Conservation (phyloP, 2,888 invertebrate species). For the Volucella bombylans region DNA sequence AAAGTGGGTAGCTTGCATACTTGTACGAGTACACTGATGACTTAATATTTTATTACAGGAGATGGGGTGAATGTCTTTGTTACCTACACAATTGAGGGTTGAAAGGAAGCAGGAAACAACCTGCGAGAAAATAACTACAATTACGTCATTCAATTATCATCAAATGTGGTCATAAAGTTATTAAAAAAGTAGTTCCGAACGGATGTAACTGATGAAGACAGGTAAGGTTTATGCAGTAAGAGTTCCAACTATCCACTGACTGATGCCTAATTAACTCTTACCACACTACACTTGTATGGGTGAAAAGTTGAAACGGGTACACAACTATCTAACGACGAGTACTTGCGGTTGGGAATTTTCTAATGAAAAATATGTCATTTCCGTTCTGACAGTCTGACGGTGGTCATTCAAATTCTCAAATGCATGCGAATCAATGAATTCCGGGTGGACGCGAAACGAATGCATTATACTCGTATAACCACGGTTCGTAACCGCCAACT, state of each 20-base stretch:
- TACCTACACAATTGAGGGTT: neutral
- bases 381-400: slow-evolving; percentile 4
- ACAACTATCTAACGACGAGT: too few relatives aligned
- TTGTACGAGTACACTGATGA: slow-evolving; percentile 5
- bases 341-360: slow-evolving; percentile 18
- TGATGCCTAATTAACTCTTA: slow-evolving; percentile 34
- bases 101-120: slow-evolving; percentile 3
- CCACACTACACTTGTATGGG: slow-evolving; percentile 19
- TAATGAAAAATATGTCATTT: slow-evolving; percentile 33
- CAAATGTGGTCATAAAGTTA: slow-evolving; percentile 45
- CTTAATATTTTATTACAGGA: neutral
- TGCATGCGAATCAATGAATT: neutral
- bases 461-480: too few relatives aligned
- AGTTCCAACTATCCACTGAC: neutral
- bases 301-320: neutral
- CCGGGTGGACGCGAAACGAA: neutral
- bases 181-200: slow-evolving; percentile 7
- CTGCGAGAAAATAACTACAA: slow-evolving; percentile 3
- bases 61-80: slow-evolving; percentile 23
- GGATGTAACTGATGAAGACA: neutral
- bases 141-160: slow-evolving; percentile 44
- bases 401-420: neutral
- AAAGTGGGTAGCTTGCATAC: slow-evolving; percentile 23
- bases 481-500: slow-evolving; percentile 29
- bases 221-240: too few relatives aligned